Base-by-base conservation (phyloP, 2,797 vertebrate species). In the Cebuella pygmaea region DNA sequence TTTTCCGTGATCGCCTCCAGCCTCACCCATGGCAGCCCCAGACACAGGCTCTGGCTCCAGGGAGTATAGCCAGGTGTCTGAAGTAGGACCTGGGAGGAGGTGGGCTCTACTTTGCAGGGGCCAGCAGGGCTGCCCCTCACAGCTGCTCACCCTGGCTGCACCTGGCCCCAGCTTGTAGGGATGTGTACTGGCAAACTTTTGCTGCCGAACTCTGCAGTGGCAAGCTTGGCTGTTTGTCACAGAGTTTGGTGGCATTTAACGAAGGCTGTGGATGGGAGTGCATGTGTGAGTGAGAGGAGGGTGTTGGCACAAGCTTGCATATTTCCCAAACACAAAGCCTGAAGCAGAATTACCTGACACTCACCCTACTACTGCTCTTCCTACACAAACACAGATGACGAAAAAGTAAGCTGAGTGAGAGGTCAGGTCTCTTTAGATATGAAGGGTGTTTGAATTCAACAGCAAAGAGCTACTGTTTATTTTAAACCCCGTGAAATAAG, bases 371-470 rank as follows among this genome's bases (percentile, higher is more conserved):
- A 50, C 33, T 64, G 46, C n/a, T 50, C 30, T 92, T 94, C 55
- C 93, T 67, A 91, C 93, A 79, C 52, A 91, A 79, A 95, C 27
- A 64, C 27, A 75, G 59, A 80, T 67, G 36, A 50, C 8, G 7
- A 74, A 61, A 83, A 92, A 75, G 82, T 44, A 33, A 93, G 91
- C n/a, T 41, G 86, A 78, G 41, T 24, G 84, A 89, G 61, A 96
- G 27, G 76, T 78, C 74, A 46, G 87, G 24, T 84, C 94, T 93
- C 89, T 94, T 64, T 88, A 91, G 80, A 96, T 88, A 94, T 87
- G 90, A 78, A n/a, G 72, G 90, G 64, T 67, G 26, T 90, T 90
- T 92, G 85, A 88, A 61, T 36, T 88, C 90, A 70, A 27, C 36
- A 80, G 59, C 19, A 57, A 52, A 96, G 84, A 92, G 72, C 41